phyloP scores from a whole-genome alignment of 2,888 invertebrate species.

The Rhagium mordax region DNA sequence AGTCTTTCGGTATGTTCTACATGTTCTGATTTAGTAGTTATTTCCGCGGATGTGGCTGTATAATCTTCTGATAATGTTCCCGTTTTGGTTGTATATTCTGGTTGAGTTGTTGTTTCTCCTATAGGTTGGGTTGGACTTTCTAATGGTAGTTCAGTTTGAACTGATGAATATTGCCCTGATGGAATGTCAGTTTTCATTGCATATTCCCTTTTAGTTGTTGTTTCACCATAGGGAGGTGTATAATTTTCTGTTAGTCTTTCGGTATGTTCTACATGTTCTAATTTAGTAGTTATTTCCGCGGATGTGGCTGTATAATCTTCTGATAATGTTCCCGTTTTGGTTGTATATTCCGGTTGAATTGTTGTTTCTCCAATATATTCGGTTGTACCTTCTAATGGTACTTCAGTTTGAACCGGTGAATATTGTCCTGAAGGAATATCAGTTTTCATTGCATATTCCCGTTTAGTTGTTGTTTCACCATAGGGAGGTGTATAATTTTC shows the following conservation, averaged over 20 bases:
- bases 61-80: neutral
- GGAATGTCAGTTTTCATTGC: neutral
- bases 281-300: too few relatives aligned
- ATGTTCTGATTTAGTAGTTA: constrained; percentile 5
- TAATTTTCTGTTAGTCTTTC: neutral
- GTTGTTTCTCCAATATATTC: neutral
- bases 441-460: neutral
- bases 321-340: too few relatives aligned
- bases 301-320: too few relatives aligned
- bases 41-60: too few relatives aligned
- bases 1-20: neutral
- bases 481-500: neutral
- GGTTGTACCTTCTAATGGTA: neutral
- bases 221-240: neutral
- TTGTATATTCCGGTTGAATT: too few relatives aligned
- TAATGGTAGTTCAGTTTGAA: neutral
- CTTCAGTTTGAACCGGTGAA: neutral
- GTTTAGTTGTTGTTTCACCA: neutral
- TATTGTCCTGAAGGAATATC: neutral
- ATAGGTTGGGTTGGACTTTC: neutral
- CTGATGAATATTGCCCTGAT: too few relatives aligned
- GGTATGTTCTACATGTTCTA: neutral
- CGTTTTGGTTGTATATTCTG: neutral
- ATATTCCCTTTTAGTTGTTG: neutral
- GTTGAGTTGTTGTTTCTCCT: neutral